phyloP scores from a whole-genome alignment of 1,140 invertebrate genomes.

The Elymnias hypermnestra region DNA sequence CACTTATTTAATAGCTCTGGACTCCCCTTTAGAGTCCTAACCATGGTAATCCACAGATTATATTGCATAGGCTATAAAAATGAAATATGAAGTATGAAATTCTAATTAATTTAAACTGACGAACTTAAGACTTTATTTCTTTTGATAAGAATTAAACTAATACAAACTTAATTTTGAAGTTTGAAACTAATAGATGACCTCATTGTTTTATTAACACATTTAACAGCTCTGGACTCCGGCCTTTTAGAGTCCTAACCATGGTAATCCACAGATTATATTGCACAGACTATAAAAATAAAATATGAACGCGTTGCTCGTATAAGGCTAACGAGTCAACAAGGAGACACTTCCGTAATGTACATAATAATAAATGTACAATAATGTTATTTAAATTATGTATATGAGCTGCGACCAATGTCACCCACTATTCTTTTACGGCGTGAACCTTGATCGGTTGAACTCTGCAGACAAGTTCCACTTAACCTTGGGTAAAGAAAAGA shows the following conservation, averaged over 20 bases:
- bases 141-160: too few species aligned
- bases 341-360: conserved; percentile 57
- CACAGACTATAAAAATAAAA: conserved; percentile 20
- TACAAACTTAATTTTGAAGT: too few species aligned
- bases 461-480: conserved; percentile 12
- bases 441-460: conserved; percentile 40
- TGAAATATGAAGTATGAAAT: too few species aligned
- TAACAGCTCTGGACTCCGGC: too few species aligned
- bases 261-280: conserved; percentile 1
- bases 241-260: too few species aligned
- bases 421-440: conserved; percentile 54
- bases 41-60: too few species aligned
- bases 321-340: conserved; percentile 59
- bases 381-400: conserved; percentile 59
- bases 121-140: too few species aligned
- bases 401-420: conserved; percentile 49
- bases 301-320: conserved; percentile 33
- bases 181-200: too few species aligned
- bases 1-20: too few species aligned
- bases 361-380: conserved; percentile 48
- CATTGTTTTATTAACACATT: too few species aligned
- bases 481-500: conserved; percentile 9
- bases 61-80: conserved; percentile 9
- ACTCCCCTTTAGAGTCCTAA: too few species aligned
- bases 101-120: too few species aligned